phyloP scores from a whole-genome alignment of 2,888 invertebrate genomes.

The Leptodirus hochenwartii region DNA sequence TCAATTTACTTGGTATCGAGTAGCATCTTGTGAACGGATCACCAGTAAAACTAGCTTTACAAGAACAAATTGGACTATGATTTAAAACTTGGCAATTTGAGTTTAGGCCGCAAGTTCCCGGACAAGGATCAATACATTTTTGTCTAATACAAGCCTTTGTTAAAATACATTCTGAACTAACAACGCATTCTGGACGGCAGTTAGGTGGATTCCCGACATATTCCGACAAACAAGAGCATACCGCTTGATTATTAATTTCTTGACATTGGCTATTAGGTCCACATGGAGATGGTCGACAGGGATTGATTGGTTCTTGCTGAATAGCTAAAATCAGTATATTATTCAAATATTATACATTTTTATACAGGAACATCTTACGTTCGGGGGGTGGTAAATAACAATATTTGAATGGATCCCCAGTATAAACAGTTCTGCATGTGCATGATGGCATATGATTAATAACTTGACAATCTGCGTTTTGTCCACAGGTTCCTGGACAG shows the following conservation, averaged over 20 bases:
- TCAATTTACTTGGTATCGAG: conserved; percentile 23
- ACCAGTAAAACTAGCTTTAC: conserved; percentile 36
- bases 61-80: conserved; percentile 50
- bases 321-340: conserved; percentile 9
- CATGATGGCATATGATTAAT: conserved; percentile 53
- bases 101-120: conserved; percentile 50
- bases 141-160: conserved; percentile 45
- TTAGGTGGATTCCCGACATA: conserved; percentile 46
- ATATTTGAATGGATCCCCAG: conserved; percentile 57
- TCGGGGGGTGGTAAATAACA: conserved; percentile 32
- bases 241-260: conserved; percentile 44
- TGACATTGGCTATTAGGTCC: conserved; percentile 63
- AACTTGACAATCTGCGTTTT: conserved; percentile 52
- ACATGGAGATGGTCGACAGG: conserved; percentile 63
- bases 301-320: conserved; percentile 26
- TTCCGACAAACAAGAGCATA: conserved; percentile 47
- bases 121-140: conserved; percentile 53
- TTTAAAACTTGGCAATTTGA: conserved; percentile 51
- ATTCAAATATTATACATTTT: too few species aligned
- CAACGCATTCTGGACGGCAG: conserved; percentile 51
- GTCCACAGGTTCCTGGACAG: conserved; percentile 60
- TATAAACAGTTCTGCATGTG: conserved; percentile 49
- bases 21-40: conserved; percentile 42
- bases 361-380: too few species aligned
- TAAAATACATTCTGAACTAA: conserved; percentile 47